Base-by-base conservation (phyloP, 2,888 invertebrate species). In the Cyrtodaria siliqua region DNA sequence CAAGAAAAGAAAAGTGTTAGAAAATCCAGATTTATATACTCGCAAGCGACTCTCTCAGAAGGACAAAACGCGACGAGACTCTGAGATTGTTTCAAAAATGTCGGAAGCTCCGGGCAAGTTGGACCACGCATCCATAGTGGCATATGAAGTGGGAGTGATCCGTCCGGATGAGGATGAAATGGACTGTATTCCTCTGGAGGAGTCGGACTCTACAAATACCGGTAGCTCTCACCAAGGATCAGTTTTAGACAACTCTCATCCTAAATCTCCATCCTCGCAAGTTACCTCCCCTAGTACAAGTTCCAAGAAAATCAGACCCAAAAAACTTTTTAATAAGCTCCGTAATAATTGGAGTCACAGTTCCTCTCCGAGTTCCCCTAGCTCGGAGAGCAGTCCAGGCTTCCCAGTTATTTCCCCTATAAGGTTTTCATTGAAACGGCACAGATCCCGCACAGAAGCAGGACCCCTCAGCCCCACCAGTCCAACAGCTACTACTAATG, bases 71-170 rank as follows among this genome's bases (percentile, higher is more conserved):
- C 78, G 83, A 33, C 79, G 92, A 24, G 92, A 93, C 69, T 87
- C 90, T 1, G 91, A 91, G 68, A 92, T 96, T 63, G 94, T 96
- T 79, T 96, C 96, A 79, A 96, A 96, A 91, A 95, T 96, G 86
- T 94, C 95, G 23, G 95, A 95, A 93, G 95, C 97, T 85, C 97
- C 97, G 0, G 97, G 97, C 1, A 97, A 97, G 92, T 93, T 97
- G 82, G 97, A 97, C 93, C 97, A 97, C 93, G 97, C 97, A 24
- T 96, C 96, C 3, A 95, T 97, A 23, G 96, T 96, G 57, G 97
- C 97, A 1, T 97, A 95, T 90, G 95, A 95, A 81, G 96, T 97
- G n/a, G 91, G 92, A 23, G 82, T 86, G 20, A 90, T 88, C 83
- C 82, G 86, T 55, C 87, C 86, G 16, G 83, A 89, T 52, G 87